phyloP scores from a whole-genome alignment of 2,113 vertebrate species.

The Pangasianodon gigas region DNA sequence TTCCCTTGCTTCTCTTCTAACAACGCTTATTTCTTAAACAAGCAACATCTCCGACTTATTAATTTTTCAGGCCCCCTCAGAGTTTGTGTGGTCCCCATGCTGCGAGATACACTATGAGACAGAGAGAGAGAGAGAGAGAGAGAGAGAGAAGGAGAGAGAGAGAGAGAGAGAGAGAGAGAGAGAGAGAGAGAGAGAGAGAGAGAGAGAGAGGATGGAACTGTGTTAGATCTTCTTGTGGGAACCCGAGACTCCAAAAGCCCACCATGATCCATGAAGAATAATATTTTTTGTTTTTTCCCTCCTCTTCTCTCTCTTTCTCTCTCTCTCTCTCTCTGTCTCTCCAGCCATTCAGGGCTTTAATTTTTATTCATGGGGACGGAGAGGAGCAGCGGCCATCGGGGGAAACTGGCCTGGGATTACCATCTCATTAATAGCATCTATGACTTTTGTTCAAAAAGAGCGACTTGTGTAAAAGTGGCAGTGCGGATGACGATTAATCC shows the following conservation, averaged over 20 bases:
- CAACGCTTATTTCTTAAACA: slow-evolving; percentile 7
- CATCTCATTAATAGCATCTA: slow-evolving; percentile 99
- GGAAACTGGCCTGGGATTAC: slow-evolving; percentile 99
- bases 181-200: slow-evolving; percentile 55
- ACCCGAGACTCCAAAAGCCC: slow-evolving; percentile 81
- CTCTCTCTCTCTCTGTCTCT: slow-evolving; percentile 68
- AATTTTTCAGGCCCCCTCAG: slow-evolving; percentile 57
- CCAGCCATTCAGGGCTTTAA: slow-evolving; percentile 82
- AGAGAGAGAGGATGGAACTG: slow-evolving; percentile 48
- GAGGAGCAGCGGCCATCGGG: slow-evolving; percentile 58
- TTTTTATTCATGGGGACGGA: slow-evolving; percentile 85
- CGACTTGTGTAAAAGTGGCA: slow-evolving; percentile 99
- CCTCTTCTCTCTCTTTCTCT: slow-evolving; percentile 58
- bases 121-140: slow-evolving; percentile 47
- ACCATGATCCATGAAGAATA: slow-evolving; percentile 80
- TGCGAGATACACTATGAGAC: slow-evolving; percentile 7
- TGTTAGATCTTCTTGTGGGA: slow-evolving; percentile 94
- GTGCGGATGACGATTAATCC: slow-evolving; percentile 99
- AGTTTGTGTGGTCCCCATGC: slow-evolving; percentile 86
- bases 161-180: slow-evolving; percentile 46
- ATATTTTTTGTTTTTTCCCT: slow-evolving; percentile 60
- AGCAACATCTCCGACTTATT: neutral
- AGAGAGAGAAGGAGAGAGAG: slow-evolving; percentile 51
- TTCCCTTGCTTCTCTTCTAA: neutral
- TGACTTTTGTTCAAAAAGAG: slow-evolving; percentile 99